These are phyloP conservation scores for Kryptolebias ocellatus DNA, from an alignment of 2,797 vertebrate genomes.

Conservation along the genomic window DNA sequence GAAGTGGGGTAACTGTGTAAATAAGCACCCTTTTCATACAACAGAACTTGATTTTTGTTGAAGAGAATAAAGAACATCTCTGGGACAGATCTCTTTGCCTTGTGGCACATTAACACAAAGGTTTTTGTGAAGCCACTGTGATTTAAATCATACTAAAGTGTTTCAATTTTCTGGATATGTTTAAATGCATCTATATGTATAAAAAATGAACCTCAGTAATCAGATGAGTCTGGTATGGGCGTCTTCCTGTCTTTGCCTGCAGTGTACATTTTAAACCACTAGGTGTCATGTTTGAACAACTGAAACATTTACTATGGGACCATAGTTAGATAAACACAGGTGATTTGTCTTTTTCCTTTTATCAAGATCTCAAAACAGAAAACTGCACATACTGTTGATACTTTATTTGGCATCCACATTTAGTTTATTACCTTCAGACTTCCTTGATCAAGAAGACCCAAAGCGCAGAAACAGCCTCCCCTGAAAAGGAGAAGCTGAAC, in stretches of 20 bases:
- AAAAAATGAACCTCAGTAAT: not conserved
- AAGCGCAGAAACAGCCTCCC: slow-evolving; percentile 12
- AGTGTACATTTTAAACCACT: slow-evolving; percentile 47
- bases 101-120: too few relatives aligned
- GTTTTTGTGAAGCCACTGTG: too few relatives aligned
- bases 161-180: not conserved
- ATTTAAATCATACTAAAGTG: not conserved
- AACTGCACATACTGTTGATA: slow-evolving; percentile 1
- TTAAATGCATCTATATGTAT: not conserved
- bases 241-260: slow-evolving; percentile 3
- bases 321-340: slow-evolving; percentile 36
- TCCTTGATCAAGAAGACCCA: slow-evolving; percentile 15
- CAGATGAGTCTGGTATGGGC: not conserved
- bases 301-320: slow-evolving; percentile 6
- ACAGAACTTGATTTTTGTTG: not conserved
- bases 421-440: slow-evolving; percentile 51
- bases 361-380: slow-evolving; percentile 13
- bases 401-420: slow-evolving; percentile 35
- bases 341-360: slow-evolving; percentile 8
- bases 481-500: slow-evolving; percentile 50
- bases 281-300: slow-evolving; percentile 63
- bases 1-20: slow-evolving; percentile 9
- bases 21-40: slow-evolving; percentile 15
- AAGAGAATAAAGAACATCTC: too few relatives aligned
- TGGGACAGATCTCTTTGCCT: too few relatives aligned